Conservation (phyloP, 2,113 vertebrate genomes). For the Typhlomys cinereus region DNA sequence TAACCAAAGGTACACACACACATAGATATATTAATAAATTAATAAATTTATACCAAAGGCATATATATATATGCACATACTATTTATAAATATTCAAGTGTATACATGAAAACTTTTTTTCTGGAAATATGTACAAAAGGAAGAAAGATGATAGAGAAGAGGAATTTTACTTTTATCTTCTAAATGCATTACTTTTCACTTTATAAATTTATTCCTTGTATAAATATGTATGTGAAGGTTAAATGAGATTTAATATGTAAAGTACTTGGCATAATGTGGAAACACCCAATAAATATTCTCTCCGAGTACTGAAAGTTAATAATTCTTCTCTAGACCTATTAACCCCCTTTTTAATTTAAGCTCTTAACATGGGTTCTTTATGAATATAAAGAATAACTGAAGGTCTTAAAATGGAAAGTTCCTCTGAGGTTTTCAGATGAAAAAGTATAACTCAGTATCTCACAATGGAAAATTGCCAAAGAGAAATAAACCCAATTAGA, state of each 20-base stretch:
- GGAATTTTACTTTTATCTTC: too few species aligned
- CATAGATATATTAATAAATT: too few species aligned
- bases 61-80: neutral
- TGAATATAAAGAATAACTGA: neutral
- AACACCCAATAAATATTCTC: slow-evolving; percentile 8
- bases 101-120: neutral
- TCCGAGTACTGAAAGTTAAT: neutral
- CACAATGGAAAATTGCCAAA: neutral
- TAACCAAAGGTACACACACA: neutral
- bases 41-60: neutral
- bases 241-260: too few species aligned
- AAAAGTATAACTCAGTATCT: neutral
- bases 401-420: neutral
- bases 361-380: neutral
- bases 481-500: neutral
- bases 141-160: too few species aligned
- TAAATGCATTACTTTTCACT: too few species aligned
- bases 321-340: neutral
- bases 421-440: neutral
- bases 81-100: neutral
- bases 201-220: too few species aligned
- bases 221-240: too few species aligned
- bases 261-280: neutral
- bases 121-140: slow-evolving; percentile 7
- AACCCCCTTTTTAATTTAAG: slow-evolving; percentile 18